Base-by-base conservation (phyloP, 2,888 invertebrate species). In the Spodoptera picta region DNA sequence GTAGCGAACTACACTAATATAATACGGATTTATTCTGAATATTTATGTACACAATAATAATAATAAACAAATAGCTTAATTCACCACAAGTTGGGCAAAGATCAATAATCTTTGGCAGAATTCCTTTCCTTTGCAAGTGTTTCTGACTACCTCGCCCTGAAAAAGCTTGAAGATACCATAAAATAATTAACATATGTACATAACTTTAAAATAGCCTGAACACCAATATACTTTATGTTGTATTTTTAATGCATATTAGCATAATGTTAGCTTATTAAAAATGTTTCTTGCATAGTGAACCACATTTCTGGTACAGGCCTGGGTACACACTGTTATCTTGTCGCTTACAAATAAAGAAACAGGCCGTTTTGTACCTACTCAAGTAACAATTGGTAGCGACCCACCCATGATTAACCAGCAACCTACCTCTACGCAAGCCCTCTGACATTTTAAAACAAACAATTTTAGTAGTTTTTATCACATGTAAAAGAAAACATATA, bases 61-160 rank as follows among this genome's bases (percentile, higher is more conserved):
- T 57, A 65, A 72, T 60, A 60, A 80, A 76, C 66, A 77, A 47
- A 66, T 68, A 76, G 61, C 52, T 64, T 65, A 55, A 65, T 74
- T 77, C 65, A 74, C 81, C 75, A 72, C 58, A 70, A 67, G 49
- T 69, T 75, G 70, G 76, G 66, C 80, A 83, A 83, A 84, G 83
- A 83, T 79, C 77, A 76, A 71, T 58, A 51, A 77, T 83, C 84
- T 84, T 84, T 84, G 84, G 84, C 78, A 75, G 78, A 74, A 80
- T 80, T 79, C 59, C 70, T 70, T 69, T 73, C 48, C 24, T 60
- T 68, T 73, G 61, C 68, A 65, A 60, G 54, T 70, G 63, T 57
- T 65, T 63, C 52, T 52, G 46, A 66, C 57, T 67, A 70, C 51
- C n/a, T 54, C 41, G 60, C 46, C 50, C 50, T 54, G 24, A 46